Evolutionary conservation across 2,113 vertebrate species (phyloP).

Genomic region (Loxodonta africana): DNA sequence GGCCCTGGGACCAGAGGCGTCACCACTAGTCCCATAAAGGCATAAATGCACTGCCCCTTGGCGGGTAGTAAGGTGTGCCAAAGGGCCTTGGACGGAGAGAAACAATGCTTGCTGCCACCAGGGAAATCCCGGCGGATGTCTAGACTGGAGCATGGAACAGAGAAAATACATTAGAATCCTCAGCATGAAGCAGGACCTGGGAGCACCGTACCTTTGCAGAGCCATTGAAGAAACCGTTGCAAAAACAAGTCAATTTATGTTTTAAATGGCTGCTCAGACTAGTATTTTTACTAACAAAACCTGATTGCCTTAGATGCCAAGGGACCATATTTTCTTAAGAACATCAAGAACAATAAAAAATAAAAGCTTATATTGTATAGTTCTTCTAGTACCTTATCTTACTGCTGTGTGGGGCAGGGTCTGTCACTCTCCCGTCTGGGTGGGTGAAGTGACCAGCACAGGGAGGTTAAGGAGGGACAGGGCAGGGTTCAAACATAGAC

Average conservation of each 20-base stretch:
- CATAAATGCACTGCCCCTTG: background rate
- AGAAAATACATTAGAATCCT: background rate
- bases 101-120: background rate
- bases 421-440: background rate
- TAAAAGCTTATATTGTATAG: background rate
- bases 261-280: background rate
- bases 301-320: background rate
- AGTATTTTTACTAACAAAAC: background rate
- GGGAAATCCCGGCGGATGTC: background rate
- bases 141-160: background rate
- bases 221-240: background rate
- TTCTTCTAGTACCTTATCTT: background rate
- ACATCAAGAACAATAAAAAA: background rate
- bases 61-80: background rate
- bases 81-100: no score
- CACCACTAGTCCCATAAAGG: background rate
- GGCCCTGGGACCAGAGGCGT: background rate
- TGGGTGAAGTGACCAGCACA: background rate
- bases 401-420: fast-evolving
- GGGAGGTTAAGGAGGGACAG: background rate
- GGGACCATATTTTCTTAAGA: background rate
- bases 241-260: background rate
- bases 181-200: background rate
- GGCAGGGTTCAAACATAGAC: background rate
- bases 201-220: background rate